These are phyloP conservation scores for Argynnis bischoffii DNA, from an alignment of 2,888 invertebrate species.

Conservation along the genomic window DNA sequence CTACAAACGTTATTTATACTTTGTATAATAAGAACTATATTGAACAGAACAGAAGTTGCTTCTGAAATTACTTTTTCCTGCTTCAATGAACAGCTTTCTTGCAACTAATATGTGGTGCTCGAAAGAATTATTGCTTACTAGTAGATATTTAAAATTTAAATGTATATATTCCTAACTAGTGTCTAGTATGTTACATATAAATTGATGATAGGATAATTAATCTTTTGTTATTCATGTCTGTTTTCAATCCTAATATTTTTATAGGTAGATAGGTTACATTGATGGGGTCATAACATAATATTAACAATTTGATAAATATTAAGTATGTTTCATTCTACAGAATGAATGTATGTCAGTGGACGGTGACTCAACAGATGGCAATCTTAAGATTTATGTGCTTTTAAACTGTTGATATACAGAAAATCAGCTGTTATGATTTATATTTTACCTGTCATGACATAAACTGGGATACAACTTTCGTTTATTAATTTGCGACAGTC, in stretches of 20 bases:
- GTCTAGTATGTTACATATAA: too few relatives aligned
- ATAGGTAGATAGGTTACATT: too few relatives aligned
- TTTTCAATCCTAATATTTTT: too few relatives aligned
- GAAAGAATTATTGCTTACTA: neutral
- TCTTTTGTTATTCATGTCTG: too few relatives aligned
- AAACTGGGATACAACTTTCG: constrained; percentile 36
- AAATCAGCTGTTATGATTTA: constrained; percentile 21
- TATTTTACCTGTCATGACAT: constrained; percentile 16
- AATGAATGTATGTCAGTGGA: neutral
- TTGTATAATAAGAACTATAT: constrained; percentile 9
- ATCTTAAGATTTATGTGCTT: constrained; percentile 1
- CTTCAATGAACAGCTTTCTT: constrained; percentile 3
- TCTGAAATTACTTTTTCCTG: neutral
- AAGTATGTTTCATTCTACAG: neutral
- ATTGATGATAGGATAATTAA: too few relatives aligned
- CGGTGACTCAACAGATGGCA: constrained; percentile 2
- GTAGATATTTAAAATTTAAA: too few relatives aligned
- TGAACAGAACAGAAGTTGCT: neutral
- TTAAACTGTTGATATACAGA: constrained; percentile 6
- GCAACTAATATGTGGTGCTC: neutral
- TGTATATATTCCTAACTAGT: too few relatives aligned
- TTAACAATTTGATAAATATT: too few relatives aligned
- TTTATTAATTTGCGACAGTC: constrained; percentile 36
- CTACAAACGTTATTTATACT: constrained; percentile 19
- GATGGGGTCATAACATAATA: too few relatives aligned